A percentile compares a stretch with the other conserved stretches of the same genome.
phyloP scores from a whole-genome alignment of 2,113 vertebrate species.

The Aphelocoma coerulescens region DNA sequence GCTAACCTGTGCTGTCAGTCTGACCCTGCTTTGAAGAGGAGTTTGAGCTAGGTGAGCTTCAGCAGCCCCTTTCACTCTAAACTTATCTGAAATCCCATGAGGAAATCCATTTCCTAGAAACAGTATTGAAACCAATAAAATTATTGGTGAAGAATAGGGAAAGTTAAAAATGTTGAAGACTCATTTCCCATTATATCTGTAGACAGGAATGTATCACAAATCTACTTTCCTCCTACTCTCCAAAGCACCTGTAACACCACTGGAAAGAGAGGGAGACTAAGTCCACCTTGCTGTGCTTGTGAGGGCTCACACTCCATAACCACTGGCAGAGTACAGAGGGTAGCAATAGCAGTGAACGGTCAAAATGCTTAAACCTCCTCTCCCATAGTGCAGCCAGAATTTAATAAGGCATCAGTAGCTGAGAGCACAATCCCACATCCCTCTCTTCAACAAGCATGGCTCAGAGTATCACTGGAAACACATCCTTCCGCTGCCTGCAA shows the following conservation, averaged over 20 bases:
- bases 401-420: background rate
- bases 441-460: background rate
- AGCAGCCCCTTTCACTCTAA: background rate
- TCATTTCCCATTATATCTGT: background rate
- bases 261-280: background rate
- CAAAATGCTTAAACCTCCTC: background rate
- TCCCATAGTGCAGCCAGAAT: background rate
- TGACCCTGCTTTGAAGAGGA: background rate
- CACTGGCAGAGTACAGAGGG: background rate
- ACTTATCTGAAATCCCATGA: background rate
- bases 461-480: background rate
- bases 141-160: background rate
- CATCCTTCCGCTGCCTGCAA: fast-evolving
- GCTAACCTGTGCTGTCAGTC: background rate
- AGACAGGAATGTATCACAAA: background rate
- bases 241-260: background rate
- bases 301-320: background rate
- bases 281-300: background rate
- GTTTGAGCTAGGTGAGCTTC: background rate
- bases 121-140: background rate
- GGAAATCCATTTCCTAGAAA: background rate
- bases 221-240: background rate
- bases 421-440: background rate
- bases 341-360: background rate
- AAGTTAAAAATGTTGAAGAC: background rate